These are phyloP conservation scores for Scaptomyza polygonia DNA, from an alignment of 2,888 invertebrate species.

Conservation along the genomic window DNA sequence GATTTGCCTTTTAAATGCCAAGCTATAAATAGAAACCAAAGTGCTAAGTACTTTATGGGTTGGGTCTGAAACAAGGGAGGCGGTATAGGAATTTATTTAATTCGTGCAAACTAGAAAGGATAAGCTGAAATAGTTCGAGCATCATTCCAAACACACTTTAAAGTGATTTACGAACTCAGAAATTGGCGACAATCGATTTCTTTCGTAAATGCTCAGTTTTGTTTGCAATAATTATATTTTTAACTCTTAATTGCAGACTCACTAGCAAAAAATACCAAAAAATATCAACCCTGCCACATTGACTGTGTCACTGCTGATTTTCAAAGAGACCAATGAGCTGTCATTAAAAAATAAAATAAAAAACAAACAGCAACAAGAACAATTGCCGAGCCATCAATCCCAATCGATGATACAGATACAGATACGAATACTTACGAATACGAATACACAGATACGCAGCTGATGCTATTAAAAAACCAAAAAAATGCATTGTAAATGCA, in stretches of 20 bases:
- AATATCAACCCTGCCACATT: not conserved
- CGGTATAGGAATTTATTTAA: slow-evolving; percentile 1
- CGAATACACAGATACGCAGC: slow-evolving; percentile 47
- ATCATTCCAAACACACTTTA: slow-evolving; percentile 79
- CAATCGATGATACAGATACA: slow-evolving; percentile 71
- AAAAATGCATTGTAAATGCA: slow-evolving; percentile 75
- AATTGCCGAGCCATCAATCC: slow-evolving; percentile 79
- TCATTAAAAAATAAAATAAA: slow-evolving; percentile 78
- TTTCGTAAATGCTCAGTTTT: slow-evolving; percentile 20
- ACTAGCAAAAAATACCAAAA: slow-evolving; percentile 21
- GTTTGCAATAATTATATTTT: slow-evolving; percentile 82
- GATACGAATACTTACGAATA: slow-evolving; percentile 17
- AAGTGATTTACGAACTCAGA: slow-evolving; percentile 82
- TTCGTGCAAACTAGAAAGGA: slow-evolving; percentile 25
- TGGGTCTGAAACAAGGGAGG: slow-evolving; percentile 1
- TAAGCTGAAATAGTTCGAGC: slow-evolving; percentile 55
- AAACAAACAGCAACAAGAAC: slow-evolving; percentile 62
- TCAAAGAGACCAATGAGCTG: slow-evolving; percentile 81
- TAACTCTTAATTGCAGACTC: slow-evolving; percentile 82
- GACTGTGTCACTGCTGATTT: slow-evolving; percentile 42
- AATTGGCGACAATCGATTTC: slow-evolving; percentile 35
- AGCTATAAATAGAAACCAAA: slow-evolving; percentile 48
- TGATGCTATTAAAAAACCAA: slow-evolving; percentile 52
- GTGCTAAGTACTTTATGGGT: slow-evolving; percentile 29
- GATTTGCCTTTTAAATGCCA: slow-evolving; percentile 43